A percentile compares a stretch with the other conserved stretches of the same genome.
Evolutionary conservation across 2,888 invertebrate genomes (phyloP).

Genomic region (Apotomis betuletana): DNA sequence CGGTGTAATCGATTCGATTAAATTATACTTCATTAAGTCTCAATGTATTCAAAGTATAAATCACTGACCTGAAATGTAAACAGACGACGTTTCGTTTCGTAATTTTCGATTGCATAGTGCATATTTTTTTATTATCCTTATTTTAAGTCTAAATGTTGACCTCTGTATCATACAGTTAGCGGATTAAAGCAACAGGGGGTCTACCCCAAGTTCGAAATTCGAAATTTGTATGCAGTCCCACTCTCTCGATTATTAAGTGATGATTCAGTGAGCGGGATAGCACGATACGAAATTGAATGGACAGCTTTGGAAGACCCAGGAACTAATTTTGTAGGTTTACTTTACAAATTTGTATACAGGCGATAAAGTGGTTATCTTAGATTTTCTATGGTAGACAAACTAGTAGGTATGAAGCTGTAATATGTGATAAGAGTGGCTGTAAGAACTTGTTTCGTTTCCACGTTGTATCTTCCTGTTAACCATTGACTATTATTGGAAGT

Average conservation of each 20-base stretch:
- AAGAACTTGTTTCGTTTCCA: constrained; percentile 70
- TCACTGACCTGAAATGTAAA: constrained; percentile 64
- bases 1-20: constrained; percentile 55
- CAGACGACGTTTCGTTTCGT: constrained; percentile 52
- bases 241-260: no score
- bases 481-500: constrained; percentile 44
- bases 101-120: constrained; percentile 65
- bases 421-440: constrained; percentile 84
- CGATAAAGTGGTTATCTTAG: constrained; percentile 76
- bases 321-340: constrained; percentile 72
- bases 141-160: constrained; percentile 61
- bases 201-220: no score
- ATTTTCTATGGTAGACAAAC: constrained; percentile 81
- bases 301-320: constrained; percentile 24
- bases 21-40: constrained; percentile 35
- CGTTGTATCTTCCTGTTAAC: constrained; percentile 65
- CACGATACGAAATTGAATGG: no score
- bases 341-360: constrained; percentile 75
- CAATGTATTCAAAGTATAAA: constrained; percentile 35
- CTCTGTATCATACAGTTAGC: constrained; percentile 64
- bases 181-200: constrained; percentile 53
- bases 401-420: constrained; percentile 74
- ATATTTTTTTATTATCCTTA: constrained; percentile 59
- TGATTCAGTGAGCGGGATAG: no score
- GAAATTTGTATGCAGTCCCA: no score